These are phyloP conservation scores for Platysternon megacephalum DNA, from an alignment of 2,113 vertebrate genomes.

Conservation along the genomic window DNA sequence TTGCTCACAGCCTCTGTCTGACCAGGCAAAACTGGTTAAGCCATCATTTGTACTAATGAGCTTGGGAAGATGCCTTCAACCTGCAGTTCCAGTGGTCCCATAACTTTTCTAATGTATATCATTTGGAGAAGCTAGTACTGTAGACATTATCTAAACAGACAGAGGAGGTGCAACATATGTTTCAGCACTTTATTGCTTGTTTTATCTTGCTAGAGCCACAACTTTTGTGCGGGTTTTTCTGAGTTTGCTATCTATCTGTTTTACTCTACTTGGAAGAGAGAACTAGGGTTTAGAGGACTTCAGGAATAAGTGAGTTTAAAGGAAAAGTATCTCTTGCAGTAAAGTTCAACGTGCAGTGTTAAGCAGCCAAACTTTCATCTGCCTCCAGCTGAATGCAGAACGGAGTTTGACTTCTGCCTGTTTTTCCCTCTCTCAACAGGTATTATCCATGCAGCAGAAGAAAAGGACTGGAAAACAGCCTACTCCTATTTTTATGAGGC, in stretches of 20 bases:
- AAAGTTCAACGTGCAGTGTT: background rate
- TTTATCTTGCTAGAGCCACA: background rate
- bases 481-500: slow-evolving; percentile 99
- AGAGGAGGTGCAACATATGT: background rate
- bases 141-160: background rate
- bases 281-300: background rate
- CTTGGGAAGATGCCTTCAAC: background rate
- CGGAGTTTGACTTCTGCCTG: background rate
- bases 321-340: background rate
- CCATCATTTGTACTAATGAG: background rate
- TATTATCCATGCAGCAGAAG: slow-evolving; percentile 98
- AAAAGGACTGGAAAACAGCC: slow-evolving; percentile 99
- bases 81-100: background rate
- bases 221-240: background rate
- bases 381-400: background rate
- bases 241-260: background rate
- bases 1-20: background rate
- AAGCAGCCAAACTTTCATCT: background rate
- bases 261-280: background rate
- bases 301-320: background rate
- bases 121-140: background rate
- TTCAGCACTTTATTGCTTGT: no score
- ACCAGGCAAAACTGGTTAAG: background rate
- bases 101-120: background rate
- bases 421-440: slow-evolving; percentile 76